A percentile compares a stretch with the other conserved stretches of the same genome.
Conservation (phyloP, 2,113 vertebrate genomes). For the Oncorhynchus clarkii region DNA sequence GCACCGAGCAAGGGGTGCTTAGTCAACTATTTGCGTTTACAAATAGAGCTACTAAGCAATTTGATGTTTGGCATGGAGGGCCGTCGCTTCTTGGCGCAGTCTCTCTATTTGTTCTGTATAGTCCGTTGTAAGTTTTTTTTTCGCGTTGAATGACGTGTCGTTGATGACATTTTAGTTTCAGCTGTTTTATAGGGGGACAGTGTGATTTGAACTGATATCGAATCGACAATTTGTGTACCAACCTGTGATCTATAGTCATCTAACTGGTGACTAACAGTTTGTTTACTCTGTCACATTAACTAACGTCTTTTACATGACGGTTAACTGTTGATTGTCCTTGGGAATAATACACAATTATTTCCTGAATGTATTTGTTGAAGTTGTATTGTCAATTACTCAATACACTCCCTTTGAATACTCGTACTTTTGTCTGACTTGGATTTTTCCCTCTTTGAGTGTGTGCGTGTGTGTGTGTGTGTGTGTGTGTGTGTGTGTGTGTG, state of each 20-base stretch:
- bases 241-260: background rate
- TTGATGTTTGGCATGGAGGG: constrained; percentile 64
- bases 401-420: background rate
- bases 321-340: background rate
- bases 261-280: background rate
- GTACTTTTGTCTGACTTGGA: background rate
- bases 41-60: constrained; percentile 78
- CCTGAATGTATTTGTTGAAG: background rate
- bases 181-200: background rate
- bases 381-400: background rate
- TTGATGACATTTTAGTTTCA: background rate
- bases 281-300: background rate
- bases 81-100: background rate
- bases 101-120: constrained; percentile 41
- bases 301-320: too few relatives aligned
- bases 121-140: constrained; percentile 9
- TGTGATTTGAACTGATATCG: background rate
- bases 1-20: constrained; percentile 72
- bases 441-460: background rate
- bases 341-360: background rate
- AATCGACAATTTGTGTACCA: background rate
- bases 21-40: constrained; percentile 77
- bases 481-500: too few relatives aligned
- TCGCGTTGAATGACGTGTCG: background rate
- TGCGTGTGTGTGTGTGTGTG: too few relatives aligned